Percentiles rank a stretch among this genome's conserved stretches.
Conservation (phyloP, 2,113 vertebrate species). For the Cyprinodon variegatus region DNA sequence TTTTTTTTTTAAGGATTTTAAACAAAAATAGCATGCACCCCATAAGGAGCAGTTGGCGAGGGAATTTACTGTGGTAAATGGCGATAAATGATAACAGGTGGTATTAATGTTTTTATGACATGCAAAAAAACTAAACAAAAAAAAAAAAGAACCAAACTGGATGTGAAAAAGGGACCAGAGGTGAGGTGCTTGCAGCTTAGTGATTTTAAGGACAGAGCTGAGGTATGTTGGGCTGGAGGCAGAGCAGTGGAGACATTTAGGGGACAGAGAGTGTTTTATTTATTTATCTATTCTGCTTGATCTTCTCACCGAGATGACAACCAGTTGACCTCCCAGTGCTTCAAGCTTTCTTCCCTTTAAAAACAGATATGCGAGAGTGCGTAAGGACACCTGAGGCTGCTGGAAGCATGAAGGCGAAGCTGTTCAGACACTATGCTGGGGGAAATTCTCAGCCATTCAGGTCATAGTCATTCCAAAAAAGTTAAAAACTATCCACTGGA, state of each 20-base stretch:
- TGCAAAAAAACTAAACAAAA: constrained; percentile 58
- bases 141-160: constrained; percentile 8
- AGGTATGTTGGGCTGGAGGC: constrained; percentile 21
- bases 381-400: constrained; percentile 55
- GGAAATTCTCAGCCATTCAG: no score
- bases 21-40: constrained; percentile 41
- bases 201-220: constrained; percentile 33
- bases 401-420: constrained; percentile 35
- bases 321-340: constrained; percentile 84
- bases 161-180: constrained; percentile 32
- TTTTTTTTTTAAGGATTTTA: background rate
- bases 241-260: constrained; percentile 35
- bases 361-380: constrained; percentile 72
- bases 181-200: constrained; percentile 40
- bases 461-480: no score
- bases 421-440: constrained; percentile 17
- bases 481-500: no score
- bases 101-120: constrained; percentile 42
- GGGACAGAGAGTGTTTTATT: constrained; percentile 46
- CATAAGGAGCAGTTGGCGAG: constrained; percentile 18
- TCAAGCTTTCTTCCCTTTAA: constrained; percentile 84
- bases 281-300: constrained; percentile 22
- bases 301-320: constrained; percentile 80
- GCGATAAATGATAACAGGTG: constrained; percentile 25
- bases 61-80: constrained; percentile 25